Evolutionary conservation across 1,140 invertebrate genomes (phyloP).

Genomic region (Paracyclopina nana): DNA sequence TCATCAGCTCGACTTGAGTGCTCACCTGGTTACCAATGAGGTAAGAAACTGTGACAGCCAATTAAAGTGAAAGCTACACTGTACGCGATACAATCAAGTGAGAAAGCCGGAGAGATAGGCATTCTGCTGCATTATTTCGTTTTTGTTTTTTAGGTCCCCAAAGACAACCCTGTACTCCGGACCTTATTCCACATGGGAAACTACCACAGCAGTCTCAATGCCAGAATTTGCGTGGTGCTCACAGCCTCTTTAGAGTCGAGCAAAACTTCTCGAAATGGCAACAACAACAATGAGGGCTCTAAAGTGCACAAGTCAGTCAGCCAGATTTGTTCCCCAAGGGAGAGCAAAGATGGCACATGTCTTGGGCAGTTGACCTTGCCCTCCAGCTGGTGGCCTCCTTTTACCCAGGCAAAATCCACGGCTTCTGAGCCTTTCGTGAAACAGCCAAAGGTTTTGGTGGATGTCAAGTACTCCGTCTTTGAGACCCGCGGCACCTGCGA

Average conservation of each 20-base stretch:
- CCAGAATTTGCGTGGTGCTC: conserved; percentile 14
- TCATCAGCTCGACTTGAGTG: conserved; percentile 62
- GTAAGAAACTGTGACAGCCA: background rate
- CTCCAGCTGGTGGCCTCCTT: conserved; percentile 62
- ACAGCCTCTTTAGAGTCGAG: too few species aligned
- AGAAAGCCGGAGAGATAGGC: too few species aligned
- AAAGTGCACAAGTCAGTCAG: conserved; percentile 18
- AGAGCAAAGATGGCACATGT: conserved; percentile 69
- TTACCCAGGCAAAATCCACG: conserved; percentile 27
- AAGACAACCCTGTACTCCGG: conserved; percentile 61
- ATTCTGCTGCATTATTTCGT: too few species aligned
- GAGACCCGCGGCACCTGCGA: background rate
- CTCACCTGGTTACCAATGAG: conserved; percentile 62
- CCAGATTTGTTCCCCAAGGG: conserved; percentile 31
- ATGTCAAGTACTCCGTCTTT: conserved; percentile 1
- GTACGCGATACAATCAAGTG: background rate
- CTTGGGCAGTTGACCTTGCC: conserved; percentile 56
- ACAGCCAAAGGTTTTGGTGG: conserved; percentile 3
- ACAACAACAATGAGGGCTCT: conserved; percentile 17
- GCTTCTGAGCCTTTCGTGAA: background rate
- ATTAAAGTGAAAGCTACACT: background rate
- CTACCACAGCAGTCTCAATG: conserved; percentile 18
- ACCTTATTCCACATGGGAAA: conserved; percentile 67
- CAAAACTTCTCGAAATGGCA: conserved; percentile 19
- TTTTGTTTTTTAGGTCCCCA: conserved; percentile 32